A percentile compares a stretch with the other conserved stretches of the same genome.
Evolutionary conservation across 2,888 invertebrate genomes (phyloP).

Genomic region (Mesorhabditis spiculigera): DNA sequence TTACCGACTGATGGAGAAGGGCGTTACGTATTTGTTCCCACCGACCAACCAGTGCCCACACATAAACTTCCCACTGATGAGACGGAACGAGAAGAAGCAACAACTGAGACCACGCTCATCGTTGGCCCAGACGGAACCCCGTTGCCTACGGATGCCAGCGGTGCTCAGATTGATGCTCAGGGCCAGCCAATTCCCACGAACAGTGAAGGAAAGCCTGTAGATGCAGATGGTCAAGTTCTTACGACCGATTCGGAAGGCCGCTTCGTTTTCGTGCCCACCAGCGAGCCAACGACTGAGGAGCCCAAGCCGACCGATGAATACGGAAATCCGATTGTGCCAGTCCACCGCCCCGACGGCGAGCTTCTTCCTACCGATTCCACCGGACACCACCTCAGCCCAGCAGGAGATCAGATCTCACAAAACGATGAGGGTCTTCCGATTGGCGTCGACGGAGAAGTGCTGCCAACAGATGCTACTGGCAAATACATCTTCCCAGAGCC

Average conservation of each 20-base stretch:
- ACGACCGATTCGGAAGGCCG: constrained; percentile 27
- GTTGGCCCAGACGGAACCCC: constrained; percentile 23
- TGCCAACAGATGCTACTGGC: background rate
- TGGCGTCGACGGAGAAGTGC: no score
- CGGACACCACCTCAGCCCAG: constrained; percentile 21
- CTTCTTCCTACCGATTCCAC: constrained; percentile 25
- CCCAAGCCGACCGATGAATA: constrained; percentile 26
- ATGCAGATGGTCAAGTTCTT: constrained; percentile 27
- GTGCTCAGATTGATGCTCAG: constrained; percentile 19
- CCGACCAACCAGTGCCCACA: constrained; percentile 1
- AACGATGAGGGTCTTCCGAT: no score
- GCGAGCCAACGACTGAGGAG: constrained; percentile 13
- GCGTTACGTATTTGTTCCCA: constrained; percentile 11
- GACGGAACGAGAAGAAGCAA: constrained; percentile 23
- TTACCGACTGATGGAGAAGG: constrained; percentile 24
- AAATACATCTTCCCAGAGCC: no score
- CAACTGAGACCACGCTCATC: constrained; percentile 23
- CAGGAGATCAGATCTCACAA: no score
- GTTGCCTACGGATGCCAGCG: constrained; percentile 20
- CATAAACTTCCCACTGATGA: constrained; percentile 13
- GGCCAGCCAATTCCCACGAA: background rate
- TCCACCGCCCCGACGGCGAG: no score
- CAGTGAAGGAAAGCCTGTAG: constrained; percentile 11
- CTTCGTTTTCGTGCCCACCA: constrained; percentile 8
- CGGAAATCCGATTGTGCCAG: constrained; percentile 22